These are phyloP conservation scores for Apantesis nais DNA, from an alignment of 2,888 invertebrate species.

Conservation along the genomic window DNA sequence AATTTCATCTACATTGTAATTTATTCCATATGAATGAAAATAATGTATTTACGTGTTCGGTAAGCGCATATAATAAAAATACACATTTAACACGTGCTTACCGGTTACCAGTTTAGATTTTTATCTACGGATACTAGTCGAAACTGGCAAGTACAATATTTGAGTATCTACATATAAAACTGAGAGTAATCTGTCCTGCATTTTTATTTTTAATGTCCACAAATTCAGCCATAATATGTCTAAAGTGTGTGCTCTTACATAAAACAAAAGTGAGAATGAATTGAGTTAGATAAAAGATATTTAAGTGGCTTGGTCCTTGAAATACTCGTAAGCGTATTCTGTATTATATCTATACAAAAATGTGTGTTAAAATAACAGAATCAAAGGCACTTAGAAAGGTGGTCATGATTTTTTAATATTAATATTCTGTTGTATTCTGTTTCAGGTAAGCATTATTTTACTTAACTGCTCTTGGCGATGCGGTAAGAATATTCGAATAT, in stretches of 20 bases:
- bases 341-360: background rate
- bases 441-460: slow-evolving; percentile 61
- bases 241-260: slow-evolving; percentile 24
- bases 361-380: background rate
- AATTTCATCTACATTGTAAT: background rate
- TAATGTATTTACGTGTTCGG: background rate
- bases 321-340: background rate
- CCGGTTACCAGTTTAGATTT: background rate
- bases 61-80: background rate
- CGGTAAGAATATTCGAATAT: slow-evolving; percentile 51
- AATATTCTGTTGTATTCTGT: slow-evolving; percentile 49
- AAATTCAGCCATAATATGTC: slow-evolving; percentile 24
- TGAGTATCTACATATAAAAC: no score
- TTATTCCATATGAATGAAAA: background rate
- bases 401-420: slow-evolving; percentile 38
- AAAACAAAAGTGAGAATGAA: slow-evolving; percentile 34
- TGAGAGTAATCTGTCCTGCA: no score
- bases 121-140: background rate
- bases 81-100: background rate
- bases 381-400: slow-evolving; percentile 5
- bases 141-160: background rate
- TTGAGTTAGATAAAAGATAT: slow-evolving; percentile 33
- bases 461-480: slow-evolving; percentile 29
- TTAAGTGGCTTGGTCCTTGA: background rate
- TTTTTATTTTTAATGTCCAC: no score